Percentiles rank a stretch among this genome's conserved stretches.
Conservation (phyloP, 2,797 vertebrate species). For the Pseudomugil tenellus region DNA sequence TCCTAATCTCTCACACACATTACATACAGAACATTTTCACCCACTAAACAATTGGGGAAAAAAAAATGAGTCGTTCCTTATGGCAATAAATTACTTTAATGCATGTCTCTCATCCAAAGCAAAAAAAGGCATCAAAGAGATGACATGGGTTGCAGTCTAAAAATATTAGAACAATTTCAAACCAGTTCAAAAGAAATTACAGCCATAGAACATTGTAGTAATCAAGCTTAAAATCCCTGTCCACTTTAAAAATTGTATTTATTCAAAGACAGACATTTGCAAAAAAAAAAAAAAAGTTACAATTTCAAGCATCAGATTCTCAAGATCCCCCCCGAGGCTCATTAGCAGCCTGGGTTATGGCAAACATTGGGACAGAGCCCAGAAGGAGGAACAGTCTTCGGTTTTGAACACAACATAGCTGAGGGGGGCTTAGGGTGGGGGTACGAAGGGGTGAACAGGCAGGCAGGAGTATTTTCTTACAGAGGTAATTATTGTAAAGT, state of each 20-base stretch:
- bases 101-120: constrained; percentile 69
- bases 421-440: constrained; percentile 1
- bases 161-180: constrained; percentile 49
- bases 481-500: constrained; percentile 81
- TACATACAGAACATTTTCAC: not conserved
- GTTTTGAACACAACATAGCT: constrained; percentile 23
- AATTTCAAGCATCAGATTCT: constrained; percentile 62
- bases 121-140: constrained; percentile 64
- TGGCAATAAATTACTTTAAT: constrained; percentile 78
- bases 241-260: constrained; percentile 64
- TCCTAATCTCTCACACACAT: not conserved
- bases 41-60: constrained; percentile 6
- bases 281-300: constrained; percentile 37
- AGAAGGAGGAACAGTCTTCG: constrained; percentile 27
- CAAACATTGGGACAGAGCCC: constrained; percentile 28
- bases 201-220: constrained; percentile 49
- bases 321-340: constrained; percentile 46
- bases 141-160: constrained; percentile 66
- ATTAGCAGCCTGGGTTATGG: constrained; percentile 44
- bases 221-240: constrained; percentile 59
- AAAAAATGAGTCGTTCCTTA: constrained; percentile 35
- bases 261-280: constrained; percentile 55
- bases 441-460: constrained; percentile 18
- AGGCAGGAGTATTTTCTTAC: constrained; percentile 63
- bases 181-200: constrained; percentile 45